Evolutionary conservation across 1,140 invertebrate species (phyloP).

Genomic region (Drosophila leontia): DNA sequence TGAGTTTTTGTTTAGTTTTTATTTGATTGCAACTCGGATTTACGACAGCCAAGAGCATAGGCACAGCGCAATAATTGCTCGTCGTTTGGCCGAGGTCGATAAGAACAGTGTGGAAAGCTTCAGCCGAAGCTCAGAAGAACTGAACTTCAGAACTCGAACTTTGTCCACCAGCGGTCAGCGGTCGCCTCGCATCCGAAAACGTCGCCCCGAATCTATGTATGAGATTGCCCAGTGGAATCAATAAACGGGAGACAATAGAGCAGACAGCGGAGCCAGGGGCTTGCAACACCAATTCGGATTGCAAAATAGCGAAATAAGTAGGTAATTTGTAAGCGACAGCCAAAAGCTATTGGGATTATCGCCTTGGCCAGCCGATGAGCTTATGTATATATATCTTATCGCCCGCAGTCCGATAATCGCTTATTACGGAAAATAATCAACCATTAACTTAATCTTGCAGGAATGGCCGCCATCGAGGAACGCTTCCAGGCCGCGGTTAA

Average conservation of each 20-base stretch:
- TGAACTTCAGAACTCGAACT: conserved; percentile 75
- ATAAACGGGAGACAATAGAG: conserved; percentile 36
- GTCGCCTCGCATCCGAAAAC: conserved; percentile 12
- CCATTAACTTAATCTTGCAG: conserved; percentile 17
- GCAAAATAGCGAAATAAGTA: conserved; percentile 69
- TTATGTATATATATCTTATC: conserved; percentile 48
- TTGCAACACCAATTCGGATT: conserved; percentile 52
- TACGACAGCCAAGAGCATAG: conserved; percentile 14
- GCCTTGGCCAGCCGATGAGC: conserved; percentile 36
- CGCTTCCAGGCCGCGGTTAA: conserved; percentile 94
- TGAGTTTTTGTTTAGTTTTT: conserved; percentile 56
- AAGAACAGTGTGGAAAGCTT: conserved; percentile 44
- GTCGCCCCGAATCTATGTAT: conserved; percentile 28
- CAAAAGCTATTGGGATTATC: conserved; percentile 42
- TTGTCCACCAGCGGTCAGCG: conserved; percentile 50
- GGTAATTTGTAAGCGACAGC: conserved; percentile 74
- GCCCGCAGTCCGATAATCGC: conserved; percentile 3
- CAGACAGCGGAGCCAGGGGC: conserved; percentile 13
- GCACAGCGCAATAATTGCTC: conserved; percentile 10
- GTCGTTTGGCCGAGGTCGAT: too few relatives aligned
- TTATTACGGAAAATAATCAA: background rate
- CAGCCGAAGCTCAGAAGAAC: conserved; percentile 37
- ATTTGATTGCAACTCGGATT: conserved; percentile 47
- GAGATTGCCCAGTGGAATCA: conserved; percentile 49
- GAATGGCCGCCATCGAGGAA: conserved; percentile 87